Conservation (phyloP, 2,888 invertebrate genomes). For the Limnephilus marmoratus region DNA sequence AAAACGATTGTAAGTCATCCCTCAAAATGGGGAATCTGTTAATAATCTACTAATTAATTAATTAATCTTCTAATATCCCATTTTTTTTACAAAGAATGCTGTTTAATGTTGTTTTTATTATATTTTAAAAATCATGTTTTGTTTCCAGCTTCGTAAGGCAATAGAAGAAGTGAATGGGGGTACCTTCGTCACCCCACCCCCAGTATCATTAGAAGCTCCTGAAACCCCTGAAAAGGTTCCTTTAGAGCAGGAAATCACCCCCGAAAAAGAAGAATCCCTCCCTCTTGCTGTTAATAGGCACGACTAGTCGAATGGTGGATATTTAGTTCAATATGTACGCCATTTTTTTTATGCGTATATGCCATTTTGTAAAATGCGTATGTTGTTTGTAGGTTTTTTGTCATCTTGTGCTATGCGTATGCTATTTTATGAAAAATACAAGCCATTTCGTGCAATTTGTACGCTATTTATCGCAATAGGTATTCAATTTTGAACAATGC, state of each 20-base stretch:
- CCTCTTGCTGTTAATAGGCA: constrained; percentile 60
- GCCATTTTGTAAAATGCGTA: neutral
- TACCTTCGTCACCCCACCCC: constrained; percentile 59
- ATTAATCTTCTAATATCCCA: too few species aligned
- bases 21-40: neutral
- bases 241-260: constrained; percentile 54
- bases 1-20: neutral
- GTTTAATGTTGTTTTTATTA: neutral
- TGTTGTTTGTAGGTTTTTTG: neutral
- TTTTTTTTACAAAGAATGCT: neutral
- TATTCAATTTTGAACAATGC: too few species aligned
- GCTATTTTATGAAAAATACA: too few species aligned
- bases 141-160: constrained; percentile 85
- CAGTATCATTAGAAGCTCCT: constrained; percentile 41
- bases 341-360: neutral
- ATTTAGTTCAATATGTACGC: neutral
- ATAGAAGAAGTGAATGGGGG: constrained; percentile 94
- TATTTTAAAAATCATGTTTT: neutral
- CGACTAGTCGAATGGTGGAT: constrained; percentile 47
- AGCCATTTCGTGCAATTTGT: too few species aligned
- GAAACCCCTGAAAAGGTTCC: constrained; percentile 58
- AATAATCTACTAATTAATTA: too few species aligned
- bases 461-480: too few species aligned
- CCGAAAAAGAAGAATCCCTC: constrained; percentile 59
- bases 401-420: neutral